A percentile compares a stretch with the other conserved stretches of the same genome.
Evolutionary conservation across 2,113 vertebrate genomes (phyloP).

Genomic region (Rhabdomys dilectus): DNA sequence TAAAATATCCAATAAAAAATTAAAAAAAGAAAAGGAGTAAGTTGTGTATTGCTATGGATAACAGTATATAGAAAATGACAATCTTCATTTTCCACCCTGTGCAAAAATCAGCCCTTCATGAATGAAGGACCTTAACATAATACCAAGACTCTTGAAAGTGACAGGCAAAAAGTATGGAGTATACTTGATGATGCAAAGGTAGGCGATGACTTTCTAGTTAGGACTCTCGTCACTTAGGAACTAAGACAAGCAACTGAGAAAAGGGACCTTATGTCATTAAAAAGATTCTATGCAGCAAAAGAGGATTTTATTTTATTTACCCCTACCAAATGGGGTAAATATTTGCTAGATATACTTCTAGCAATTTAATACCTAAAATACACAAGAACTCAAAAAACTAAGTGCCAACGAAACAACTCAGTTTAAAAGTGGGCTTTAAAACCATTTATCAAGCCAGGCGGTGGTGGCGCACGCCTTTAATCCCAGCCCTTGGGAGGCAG

Average conservation of each 20-base stretch:
- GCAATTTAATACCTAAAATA: neutral
- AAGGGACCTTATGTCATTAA: neutral
- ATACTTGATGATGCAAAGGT: neutral
- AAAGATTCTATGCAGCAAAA: neutral
- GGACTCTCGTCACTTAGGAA: neutral
- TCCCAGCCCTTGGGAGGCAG: too few species aligned
- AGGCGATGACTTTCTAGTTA: neutral
- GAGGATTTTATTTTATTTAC: neutral
- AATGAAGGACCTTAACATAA: neutral
- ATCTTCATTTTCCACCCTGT: too few species aligned
- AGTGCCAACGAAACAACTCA: neutral
- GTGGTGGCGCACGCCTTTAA: too few species aligned
- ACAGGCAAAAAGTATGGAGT: neutral
- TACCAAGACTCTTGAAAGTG: neutral
- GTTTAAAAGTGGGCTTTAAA: neutral
- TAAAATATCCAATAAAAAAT: too few species aligned
- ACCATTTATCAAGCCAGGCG: too few species aligned
- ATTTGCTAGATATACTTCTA: neutral
- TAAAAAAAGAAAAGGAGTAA: neutral
- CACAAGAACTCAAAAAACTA: neutral
- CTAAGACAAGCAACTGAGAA: neutral
- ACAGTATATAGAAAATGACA: neutral
- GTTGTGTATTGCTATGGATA: neutral
- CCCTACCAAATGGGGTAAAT: neutral
- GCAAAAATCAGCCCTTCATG: neutral